These are phyloP conservation scores for Trachelus iudaicus DNA, from an alignment of 2,888 invertebrate species.

Conservation along the genomic window DNA sequence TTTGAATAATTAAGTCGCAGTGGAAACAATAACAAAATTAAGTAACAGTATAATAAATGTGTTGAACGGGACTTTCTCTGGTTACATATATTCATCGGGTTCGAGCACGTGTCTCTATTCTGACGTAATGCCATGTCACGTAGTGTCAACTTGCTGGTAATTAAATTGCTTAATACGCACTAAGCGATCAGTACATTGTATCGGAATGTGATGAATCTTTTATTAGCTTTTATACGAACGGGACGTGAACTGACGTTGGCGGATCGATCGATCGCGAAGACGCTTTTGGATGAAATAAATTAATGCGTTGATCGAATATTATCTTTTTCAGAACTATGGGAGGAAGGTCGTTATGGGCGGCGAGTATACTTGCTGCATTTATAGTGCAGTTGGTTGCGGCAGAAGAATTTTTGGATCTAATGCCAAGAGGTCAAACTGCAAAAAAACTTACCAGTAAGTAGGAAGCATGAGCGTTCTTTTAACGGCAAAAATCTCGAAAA, in stretches of 20 bases:
- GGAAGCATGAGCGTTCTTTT: too few species aligned
- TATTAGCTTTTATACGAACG: background rate
- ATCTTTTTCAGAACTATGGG: background rate
- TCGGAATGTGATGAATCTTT: background rate
- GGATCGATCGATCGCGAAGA: background rate
- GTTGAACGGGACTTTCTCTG: background rate
- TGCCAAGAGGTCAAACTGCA: background rate
- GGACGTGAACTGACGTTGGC: background rate
- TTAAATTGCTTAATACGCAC: background rate
- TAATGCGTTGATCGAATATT: background rate
- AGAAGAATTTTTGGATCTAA: background rate
- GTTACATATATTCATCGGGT: background rate
- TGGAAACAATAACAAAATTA: background rate
- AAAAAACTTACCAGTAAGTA: background rate
- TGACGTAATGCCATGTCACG: background rate
- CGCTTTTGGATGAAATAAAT: background rate
- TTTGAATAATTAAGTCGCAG: background rate
- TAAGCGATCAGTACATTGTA: background rate
- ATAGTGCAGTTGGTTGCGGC: background rate
- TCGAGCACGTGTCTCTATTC: background rate
- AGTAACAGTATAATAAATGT: background rate
- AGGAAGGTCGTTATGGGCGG: background rate
- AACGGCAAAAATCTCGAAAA: background rate
- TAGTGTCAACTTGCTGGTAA: background rate
- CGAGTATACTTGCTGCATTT: background rate